These are phyloP conservation scores for Ctenochaetus hawaiiensis DNA, from an alignment of 2,797 vertebrate genomes.

Conservation along the genomic window DNA sequence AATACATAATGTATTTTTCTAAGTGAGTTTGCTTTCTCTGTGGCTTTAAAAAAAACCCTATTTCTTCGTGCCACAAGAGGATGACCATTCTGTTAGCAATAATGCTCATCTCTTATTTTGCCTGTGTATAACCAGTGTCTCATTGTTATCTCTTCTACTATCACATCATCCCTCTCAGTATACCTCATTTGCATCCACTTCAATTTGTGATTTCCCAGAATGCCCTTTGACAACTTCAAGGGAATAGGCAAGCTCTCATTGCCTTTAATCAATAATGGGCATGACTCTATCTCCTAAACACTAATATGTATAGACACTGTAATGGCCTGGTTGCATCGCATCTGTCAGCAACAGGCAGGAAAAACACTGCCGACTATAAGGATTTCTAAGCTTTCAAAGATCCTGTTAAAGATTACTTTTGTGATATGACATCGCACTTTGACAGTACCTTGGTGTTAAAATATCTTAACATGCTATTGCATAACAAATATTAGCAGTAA, in stretches of 20 bases:
- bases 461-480: background rate
- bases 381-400: constrained; percentile 8
- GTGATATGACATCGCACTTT: background rate
- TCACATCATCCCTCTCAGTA: background rate
- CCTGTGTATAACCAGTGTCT: background rate
- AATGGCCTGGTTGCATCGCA: background rate
- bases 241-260: background rate
- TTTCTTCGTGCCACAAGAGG: background rate
- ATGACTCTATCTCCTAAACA: background rate
- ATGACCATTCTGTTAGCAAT: background rate
- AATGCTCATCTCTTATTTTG: background rate
- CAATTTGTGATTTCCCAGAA: constrained; percentile 6
- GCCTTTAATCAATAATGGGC: constrained; percentile 18
- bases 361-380: background rate
- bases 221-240: background rate
- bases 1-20: constrained; percentile 36
- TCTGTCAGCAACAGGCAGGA: background rate
- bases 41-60: background rate
- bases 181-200: background rate
- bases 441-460: background rate
- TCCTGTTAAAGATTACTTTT: background rate
- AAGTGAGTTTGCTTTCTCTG: constrained; percentile 16
- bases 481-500: background rate
- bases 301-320: background rate
- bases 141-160: constrained; percentile 1